These are phyloP conservation scores for Brachionichthys hirsutus DNA, from an alignment of 2,113 vertebrate species.

Conservation along the genomic window DNA sequence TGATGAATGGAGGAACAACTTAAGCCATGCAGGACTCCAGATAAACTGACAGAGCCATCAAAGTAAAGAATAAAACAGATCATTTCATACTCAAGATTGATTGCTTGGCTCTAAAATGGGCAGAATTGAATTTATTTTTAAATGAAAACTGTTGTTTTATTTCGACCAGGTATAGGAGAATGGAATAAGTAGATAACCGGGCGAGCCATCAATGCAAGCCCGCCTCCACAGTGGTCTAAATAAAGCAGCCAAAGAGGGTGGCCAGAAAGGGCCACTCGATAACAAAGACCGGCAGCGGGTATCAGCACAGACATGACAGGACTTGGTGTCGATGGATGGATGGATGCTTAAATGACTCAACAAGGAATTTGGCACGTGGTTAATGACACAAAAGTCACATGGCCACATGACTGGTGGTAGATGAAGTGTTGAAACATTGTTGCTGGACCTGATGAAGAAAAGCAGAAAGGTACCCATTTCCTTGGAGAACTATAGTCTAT, in stretches of 20 bases:
- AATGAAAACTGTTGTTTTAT: too few species aligned
- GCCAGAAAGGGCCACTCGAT: constrained; percentile 48
- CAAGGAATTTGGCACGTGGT: neutral
- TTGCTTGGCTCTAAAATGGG: constrained; percentile 4
- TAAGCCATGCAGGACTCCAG: constrained; percentile 24
- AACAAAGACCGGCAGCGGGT: constrained; percentile 26
- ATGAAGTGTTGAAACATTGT: constrained; percentile 21
- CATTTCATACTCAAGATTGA: constrained; percentile 34
- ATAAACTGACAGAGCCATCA: constrained; percentile 21
- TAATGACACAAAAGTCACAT: neutral
- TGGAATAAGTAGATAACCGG: constrained; percentile 25
- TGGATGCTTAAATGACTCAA: constrained; percentile 9
- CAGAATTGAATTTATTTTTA: too few species aligned
- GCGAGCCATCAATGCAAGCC: constrained; percentile 1
- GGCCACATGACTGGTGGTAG: neutral
- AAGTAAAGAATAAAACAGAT: constrained; percentile 34
- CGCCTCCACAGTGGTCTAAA: constrained; percentile 34
- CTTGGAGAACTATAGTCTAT: too few species aligned
- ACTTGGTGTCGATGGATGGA: constrained; percentile 7
- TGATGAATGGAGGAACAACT: constrained; percentile 40
- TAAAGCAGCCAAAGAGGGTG: constrained; percentile 46
- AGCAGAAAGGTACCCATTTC: neutral
- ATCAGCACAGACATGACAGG: neutral
- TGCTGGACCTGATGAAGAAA: constrained; percentile 20
- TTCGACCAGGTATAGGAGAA: constrained; percentile 18